Base-by-base conservation (phyloP, 35 echinoderm and acorn worm genomes). In the Lytechinus pictus region DNA sequence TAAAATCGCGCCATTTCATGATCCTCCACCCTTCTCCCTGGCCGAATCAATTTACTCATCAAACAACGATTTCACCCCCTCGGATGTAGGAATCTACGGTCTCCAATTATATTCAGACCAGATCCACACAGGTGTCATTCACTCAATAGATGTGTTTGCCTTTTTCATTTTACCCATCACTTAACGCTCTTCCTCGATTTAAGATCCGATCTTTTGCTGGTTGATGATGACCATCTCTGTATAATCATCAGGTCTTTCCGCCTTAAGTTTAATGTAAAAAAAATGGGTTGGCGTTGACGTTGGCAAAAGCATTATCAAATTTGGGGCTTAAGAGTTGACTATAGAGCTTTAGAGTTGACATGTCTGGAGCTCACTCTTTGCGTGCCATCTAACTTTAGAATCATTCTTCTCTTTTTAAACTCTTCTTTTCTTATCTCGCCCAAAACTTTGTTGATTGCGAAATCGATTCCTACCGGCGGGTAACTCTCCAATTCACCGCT, bases 61-160 rank as follows among this genome's bases (percentile, higher is more conserved):
- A 79, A 79, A 79, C 66, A 79, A 79, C 66, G 66, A 79, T 79
- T 79, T 79, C 66, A n/a, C 66, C 66, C 66, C 33, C 66, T 79
- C n/a, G 66, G 66, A 79, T n/a, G 19, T 24, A 16, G 66, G 21
- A 79, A 79, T 79, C 21, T 14, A 16, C 6, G 21, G n/a, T 4
- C 66, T 24, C 16, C 66, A 79, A 79, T 79, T 79, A 79, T 79
- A 24, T 79, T n/a, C 66, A 79, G 66, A 79, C 66, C 66, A 14
- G 21, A 24, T 24, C 66, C 21, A 24, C 66, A 79, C 66, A 79
- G 66, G 66, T 79, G 66, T 79, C 66, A 79, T 24, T 79, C 66
- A 79, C 66, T 79, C 19, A n/a, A 24, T 19, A n/a, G 16, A 79
- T 79, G 16, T 79, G 21, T 79, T 79, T 79, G 66, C 66, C 66